Evolutionary conservation across 2,113 vertebrate species (phyloP).

Genomic region (Colossoma macropomum): DNA sequence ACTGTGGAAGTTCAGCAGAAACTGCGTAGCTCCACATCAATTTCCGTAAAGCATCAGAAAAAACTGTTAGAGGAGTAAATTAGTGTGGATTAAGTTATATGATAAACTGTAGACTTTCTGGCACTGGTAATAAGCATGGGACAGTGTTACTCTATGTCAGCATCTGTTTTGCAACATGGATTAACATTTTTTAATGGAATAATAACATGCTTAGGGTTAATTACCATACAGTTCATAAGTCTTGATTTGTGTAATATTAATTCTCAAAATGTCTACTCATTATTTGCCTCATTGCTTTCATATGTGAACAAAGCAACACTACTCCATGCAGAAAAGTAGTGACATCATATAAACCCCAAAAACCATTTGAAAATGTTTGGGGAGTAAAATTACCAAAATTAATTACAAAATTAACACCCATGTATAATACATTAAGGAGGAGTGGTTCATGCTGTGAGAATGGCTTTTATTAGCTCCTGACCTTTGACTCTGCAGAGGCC

Average conservation of each 20-base stretch:
- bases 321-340: background rate
- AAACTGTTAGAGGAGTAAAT: background rate
- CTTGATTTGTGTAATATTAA: too few species aligned
- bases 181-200: too few species aligned
- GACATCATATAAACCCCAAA: background rate
- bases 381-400: background rate
- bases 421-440: background rate
- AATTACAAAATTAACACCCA: too few species aligned
- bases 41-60: background rate
- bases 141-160: too few species aligned
- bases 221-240: too few species aligned
- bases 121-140: too few species aligned
- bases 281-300: background rate
- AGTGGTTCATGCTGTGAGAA: background rate
- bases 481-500: slow-evolving; percentile 5
- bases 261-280: too few species aligned
- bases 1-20: background rate
- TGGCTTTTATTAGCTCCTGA: slow-evolving; percentile 12
- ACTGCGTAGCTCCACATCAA: background rate
- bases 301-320: background rate
- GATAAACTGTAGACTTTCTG: too few species aligned
- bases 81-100: background rate
- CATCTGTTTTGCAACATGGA: too few species aligned
- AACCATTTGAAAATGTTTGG: background rate
- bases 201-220: too few species aligned